Percentiles rank a stretch among this genome's conserved stretches.
phyloP scores from a whole-genome alignment of 2,113 vertebrate species.

The Cinclus mexicanus region DNA sequence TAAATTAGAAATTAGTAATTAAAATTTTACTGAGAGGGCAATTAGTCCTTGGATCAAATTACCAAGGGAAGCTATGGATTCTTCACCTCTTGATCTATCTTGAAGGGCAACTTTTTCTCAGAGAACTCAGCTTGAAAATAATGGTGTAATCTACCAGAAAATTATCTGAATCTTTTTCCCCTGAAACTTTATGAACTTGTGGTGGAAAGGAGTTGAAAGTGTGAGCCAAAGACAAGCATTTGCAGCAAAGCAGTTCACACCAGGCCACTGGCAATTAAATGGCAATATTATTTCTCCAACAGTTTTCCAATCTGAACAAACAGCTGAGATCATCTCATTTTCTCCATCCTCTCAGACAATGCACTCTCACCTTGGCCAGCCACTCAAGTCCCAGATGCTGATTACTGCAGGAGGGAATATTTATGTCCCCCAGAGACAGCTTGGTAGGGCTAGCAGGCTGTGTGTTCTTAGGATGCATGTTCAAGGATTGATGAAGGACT shows the following conservation, averaged over 20 bases:
- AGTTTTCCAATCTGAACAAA: neutral
- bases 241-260: neutral
- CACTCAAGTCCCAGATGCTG: neutral
- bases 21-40: neutral
- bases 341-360: neutral
- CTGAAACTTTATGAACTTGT: neutral
- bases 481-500: neutral
- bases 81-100: neutral
- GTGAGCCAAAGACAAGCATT: neutral
- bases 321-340: neutral
- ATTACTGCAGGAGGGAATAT: neutral
- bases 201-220: neutral
- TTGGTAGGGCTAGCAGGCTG: neutral
- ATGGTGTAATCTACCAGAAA: neutral
- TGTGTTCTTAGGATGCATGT: neutral
- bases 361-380: neutral
- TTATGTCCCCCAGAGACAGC: neutral
- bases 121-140: neutral
- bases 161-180: neutral
- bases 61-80: neutral
- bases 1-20: slow-evolving; percentile 1
- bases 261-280: neutral
- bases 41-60: neutral
- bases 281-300: neutral
- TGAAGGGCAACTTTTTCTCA: neutral